Conservation (phyloP, 2,113 vertebrate species). For the Entelurus aequoreus region DNA sequence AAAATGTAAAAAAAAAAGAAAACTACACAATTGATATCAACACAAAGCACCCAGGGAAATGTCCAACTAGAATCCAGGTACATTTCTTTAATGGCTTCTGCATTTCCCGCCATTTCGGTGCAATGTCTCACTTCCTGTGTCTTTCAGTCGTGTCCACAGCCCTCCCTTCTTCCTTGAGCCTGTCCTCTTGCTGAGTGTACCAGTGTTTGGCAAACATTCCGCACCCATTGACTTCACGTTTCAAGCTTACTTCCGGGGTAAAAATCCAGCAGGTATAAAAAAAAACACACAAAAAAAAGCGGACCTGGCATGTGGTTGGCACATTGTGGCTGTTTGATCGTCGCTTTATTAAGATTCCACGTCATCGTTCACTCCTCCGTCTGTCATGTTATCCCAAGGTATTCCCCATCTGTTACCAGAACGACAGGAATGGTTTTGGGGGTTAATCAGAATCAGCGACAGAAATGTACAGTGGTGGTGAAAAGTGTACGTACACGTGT, state of each 20-base stretch:
- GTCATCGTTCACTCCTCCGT: conserved; percentile 32
- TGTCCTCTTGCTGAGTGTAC: conserved; percentile 26
- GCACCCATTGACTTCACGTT: conserved; percentile 39
- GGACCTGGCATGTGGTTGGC: conserved; percentile 53
- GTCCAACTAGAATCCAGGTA: too few species aligned
- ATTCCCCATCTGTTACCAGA: conserved; percentile 78
- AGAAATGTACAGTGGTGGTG: too few species aligned
- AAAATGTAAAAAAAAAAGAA: too few species aligned
- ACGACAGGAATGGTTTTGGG: conserved; percentile 38
- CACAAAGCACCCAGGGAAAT: too few species aligned
- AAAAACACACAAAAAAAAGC: neutral
- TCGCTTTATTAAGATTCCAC: conserved; percentile 41
- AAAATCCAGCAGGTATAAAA: conserved; percentile 44
- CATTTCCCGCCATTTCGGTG: conserved; percentile 1
- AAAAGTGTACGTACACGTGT: too few species aligned
- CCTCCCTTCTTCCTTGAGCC: conserved; percentile 22
- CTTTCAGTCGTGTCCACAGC: conserved; percentile 20
- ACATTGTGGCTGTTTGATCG: conserved; percentile 53
- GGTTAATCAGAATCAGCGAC: neutral
- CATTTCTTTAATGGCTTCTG: too few species aligned
- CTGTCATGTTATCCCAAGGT: conserved; percentile 69
- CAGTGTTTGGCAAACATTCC: too few species aligned
- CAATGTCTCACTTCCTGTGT: conserved; percentile 11
- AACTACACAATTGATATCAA: too few species aligned
- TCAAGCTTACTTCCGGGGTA: conserved; percentile 52